phyloP scores from a whole-genome alignment of 2,888 invertebrate species.

The Lysandra bellargus region DNA sequence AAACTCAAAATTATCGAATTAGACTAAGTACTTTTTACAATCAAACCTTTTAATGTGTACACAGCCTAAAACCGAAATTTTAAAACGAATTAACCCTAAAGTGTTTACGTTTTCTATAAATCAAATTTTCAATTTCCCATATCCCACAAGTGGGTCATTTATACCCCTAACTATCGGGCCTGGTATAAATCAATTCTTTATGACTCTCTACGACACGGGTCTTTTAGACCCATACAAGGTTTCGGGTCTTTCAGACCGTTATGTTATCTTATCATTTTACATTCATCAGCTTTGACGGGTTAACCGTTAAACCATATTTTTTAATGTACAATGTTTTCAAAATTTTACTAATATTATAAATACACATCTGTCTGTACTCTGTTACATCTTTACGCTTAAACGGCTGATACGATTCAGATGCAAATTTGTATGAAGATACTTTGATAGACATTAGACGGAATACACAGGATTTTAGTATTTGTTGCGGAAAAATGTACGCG shows the following conservation, averaged over 20 bases:
- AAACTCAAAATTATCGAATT: no score
- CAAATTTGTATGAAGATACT: no score
- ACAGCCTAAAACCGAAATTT: neutral
- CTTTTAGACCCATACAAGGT: neutral
- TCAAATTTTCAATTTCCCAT: constrained; percentile 28
- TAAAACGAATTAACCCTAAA: neutral
- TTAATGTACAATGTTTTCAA: no score
- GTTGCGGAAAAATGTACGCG: no score
- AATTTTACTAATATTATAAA: no score
- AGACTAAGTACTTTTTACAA: no score
- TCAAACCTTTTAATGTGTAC: neutral
- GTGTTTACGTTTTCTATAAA: constrained; percentile 24
- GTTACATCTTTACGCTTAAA: no score
- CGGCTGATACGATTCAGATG: no score
- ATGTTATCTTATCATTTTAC: constrained; percentile 14
- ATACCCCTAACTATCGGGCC: neutral
- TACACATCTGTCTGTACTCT: no score
- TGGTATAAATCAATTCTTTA: constrained; percentile 12
- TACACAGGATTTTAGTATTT: no score
- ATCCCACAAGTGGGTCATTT: constrained; percentile 12
- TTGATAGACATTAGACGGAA: no score
- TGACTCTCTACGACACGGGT: constrained; percentile 5
- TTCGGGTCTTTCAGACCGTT: neutral
- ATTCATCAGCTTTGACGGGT: constrained; percentile 3
- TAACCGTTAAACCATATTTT: neutral